phyloP scores from a whole-genome alignment of 2,797 vertebrate genomes.

The Serranus cabrilla region DNA sequence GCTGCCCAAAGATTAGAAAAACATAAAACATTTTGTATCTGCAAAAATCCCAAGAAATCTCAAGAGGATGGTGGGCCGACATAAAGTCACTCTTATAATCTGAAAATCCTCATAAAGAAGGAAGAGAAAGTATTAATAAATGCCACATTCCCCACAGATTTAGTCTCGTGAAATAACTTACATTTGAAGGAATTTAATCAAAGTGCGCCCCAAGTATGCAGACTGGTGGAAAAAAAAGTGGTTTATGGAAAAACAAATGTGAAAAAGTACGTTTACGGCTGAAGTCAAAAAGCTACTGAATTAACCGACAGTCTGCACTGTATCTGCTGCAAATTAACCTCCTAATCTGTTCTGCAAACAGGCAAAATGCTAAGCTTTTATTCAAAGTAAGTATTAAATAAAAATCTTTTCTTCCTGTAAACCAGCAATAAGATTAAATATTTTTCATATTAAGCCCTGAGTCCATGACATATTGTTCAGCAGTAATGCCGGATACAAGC shows the following conservation, averaged over 20 bases:
- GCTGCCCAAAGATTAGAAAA: conserved; percentile 4
- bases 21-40: conserved; percentile 20
- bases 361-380: not conserved
- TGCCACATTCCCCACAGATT: conserved; percentile 24
- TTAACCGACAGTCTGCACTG: not conserved
- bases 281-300: not conserved
- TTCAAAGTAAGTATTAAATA: not conserved
- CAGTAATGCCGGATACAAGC: conserved; percentile 48
- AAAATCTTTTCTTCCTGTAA: not conserved
- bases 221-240: not conserved
- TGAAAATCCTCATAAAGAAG: conserved; percentile 37
- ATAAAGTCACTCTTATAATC: conserved; percentile 51
- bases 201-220: conserved; percentile 8
- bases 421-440: conserved; percentile 55
- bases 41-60: conserved; percentile 30
- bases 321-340: conserved; percentile 3
- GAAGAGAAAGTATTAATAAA: conserved; percentile 28
- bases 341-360: not conserved
- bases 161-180: conserved; percentile 17
- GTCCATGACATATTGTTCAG: conserved; percentile 45
- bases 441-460: conserved; percentile 32
- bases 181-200: conserved; percentile 48
- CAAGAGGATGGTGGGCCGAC: conserved; percentile 36
- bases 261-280: not conserved
- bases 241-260: not conserved